Percentiles rank a stretch among this genome's conserved stretches.
Conservation (phyloP, 2,797 vertebrate genomes). For the Macropus fuliginosus region DNA sequence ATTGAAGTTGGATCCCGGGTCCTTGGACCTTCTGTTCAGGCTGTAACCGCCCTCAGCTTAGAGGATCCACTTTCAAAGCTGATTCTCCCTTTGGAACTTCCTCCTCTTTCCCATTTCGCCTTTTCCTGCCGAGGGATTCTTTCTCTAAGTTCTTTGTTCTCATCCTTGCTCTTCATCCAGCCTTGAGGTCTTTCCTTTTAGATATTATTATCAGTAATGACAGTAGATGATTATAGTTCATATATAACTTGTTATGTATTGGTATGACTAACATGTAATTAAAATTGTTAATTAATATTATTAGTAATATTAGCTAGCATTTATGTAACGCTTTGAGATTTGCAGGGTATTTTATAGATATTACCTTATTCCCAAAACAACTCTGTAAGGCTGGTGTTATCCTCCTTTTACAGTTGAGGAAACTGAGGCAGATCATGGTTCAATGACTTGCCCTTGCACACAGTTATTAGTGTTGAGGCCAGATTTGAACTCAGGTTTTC, state of each 20-base stretch:
- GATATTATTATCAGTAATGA: neutral
- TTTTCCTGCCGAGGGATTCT: neutral
- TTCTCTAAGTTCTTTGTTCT: slow-evolving; percentile 24
- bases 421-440: neutral
- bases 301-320: neutral
- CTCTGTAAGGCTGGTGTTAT: neutral
- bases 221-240: neutral
- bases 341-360: neutral
- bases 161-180: slow-evolving; percentile 40
- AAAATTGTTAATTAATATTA: neutral
- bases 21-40: slow-evolving; percentile 6
- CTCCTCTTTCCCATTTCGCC: neutral
- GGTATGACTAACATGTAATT: neutral
- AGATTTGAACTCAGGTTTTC: neutral
- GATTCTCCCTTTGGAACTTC: slow-evolving; percentile 13
- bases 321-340: neutral
- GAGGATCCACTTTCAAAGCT: slow-evolving; percentile 1
- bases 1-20: neutral
- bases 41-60: slow-evolving; percentile 24
- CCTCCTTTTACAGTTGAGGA: neutral
- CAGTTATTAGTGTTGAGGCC: neutral
- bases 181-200: neutral
- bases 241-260: neutral
- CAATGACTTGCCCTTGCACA: neutral
- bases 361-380: neutral